Evolutionary conservation across 2,113 vertebrate genomes (phyloP).

Genomic region (Leucopsar rothschildi): DNA sequence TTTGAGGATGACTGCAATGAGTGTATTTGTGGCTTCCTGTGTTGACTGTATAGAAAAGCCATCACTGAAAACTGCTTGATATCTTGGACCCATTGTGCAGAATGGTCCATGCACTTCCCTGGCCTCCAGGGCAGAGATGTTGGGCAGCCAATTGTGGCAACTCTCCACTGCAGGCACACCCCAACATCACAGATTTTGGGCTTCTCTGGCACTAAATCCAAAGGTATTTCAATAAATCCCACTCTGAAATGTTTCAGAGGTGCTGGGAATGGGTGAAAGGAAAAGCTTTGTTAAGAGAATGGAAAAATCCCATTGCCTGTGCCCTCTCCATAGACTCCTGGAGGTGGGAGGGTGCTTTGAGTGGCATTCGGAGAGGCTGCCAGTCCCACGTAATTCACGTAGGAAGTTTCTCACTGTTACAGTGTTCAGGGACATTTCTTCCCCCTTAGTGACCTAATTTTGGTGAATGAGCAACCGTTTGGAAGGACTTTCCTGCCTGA

Average conservation of each 20-base stretch:
- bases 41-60: not conserved
- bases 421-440: conserved; percentile 15
- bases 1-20: not conserved
- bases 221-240: not conserved
- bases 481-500: conserved; percentile 6
- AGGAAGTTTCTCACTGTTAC: conserved; percentile 40
- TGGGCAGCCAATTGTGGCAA: not conserved
- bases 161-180: not conserved
- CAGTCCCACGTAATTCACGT: conserved; percentile 2
- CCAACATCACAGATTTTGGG: not conserved
- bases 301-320: conserved; percentile 8
- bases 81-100: not conserved
- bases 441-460: conserved; percentile 49
- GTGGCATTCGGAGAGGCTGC: not conserved
- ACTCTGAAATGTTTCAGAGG: not conserved
- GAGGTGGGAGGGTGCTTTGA: conserved; percentile 14
- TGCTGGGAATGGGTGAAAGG: not conserved
- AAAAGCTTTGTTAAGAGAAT: not conserved
- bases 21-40: not conserved
- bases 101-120: not conserved
- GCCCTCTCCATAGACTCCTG: not conserved
- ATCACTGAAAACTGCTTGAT: not conserved
- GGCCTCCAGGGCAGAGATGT: not conserved
- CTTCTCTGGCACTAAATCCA: not conserved
- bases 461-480: not conserved